Percentiles rank a stretch among this genome's conserved stretches.
These are phyloP conservation scores for Osmerus eperlanus DNA, from an alignment of 2,113 vertebrate species.

Conservation along the genomic window DNA sequence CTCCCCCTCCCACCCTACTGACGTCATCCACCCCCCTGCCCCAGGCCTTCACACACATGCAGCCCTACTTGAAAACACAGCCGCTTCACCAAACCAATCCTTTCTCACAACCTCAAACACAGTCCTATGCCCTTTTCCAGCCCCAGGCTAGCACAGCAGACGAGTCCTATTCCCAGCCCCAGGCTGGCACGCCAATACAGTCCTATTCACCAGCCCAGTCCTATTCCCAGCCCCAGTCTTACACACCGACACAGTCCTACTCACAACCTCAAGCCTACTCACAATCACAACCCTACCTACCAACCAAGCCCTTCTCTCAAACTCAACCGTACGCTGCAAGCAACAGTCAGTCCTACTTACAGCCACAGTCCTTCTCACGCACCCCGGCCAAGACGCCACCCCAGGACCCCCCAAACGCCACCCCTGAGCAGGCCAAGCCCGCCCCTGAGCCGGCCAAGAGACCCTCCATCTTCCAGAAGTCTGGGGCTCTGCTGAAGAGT, in stretches of 20 bases:
- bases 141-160: not conserved
- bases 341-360: slow-evolving; percentile 16
- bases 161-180: not conserved
- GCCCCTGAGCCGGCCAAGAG: slow-evolving; percentile 32
- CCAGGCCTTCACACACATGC: slow-evolving; percentile 18
- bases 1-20: slow-evolving; percentile 53
- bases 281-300: not conserved
- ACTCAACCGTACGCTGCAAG: slow-evolving; percentile 9
- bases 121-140: slow-evolving; percentile 25
- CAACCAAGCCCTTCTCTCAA: slow-evolving; percentile 1
- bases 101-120: slow-evolving; percentile 19
- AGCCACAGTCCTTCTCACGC: slow-evolving; percentile 11
- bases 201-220: not conserved
- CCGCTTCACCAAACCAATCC: slow-evolving; percentile 20
- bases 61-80: slow-evolving; percentile 41
- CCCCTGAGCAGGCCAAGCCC: slow-evolving; percentile 25
- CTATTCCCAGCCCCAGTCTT: slow-evolving; percentile 14
- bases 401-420: not conserved
- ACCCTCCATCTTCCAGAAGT: slow-evolving; percentile 66
- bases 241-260: slow-evolving; percentile 18
- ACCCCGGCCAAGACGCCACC: not conserved
- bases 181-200: not conserved
- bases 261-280: slow-evolving; percentile 4
- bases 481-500: slow-evolving; percentile 65
- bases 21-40: slow-evolving; percentile 25